Conservation (phyloP, 35 echinoderm and acorn worm genomes). For the Strongylocentrotus purpuratus region DNA sequence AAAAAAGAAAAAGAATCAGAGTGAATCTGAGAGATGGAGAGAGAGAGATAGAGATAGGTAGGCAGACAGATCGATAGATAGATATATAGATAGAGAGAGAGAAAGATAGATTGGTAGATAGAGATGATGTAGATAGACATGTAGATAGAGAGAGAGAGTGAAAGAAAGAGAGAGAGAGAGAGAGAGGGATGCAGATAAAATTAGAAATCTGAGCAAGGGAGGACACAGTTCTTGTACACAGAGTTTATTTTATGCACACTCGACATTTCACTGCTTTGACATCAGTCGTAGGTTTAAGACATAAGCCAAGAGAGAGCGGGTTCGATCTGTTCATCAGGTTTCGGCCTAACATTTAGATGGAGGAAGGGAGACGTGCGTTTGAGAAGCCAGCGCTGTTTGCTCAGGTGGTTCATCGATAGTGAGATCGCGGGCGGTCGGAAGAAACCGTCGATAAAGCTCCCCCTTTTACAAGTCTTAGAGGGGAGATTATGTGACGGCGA, state of each 20-base stretch:
- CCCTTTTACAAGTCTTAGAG: not conserved
- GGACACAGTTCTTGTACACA: not conserved
- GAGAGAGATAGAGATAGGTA: too few species aligned
- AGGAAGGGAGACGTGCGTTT: not conserved
- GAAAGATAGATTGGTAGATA: too few species aligned
- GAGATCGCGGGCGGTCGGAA: not conserved
- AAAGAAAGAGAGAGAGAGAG: not conserved
- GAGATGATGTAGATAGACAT: too few species aligned
- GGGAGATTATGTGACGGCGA: not conserved
- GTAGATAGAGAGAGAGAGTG: too few species aligned
- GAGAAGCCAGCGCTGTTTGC: not conserved
- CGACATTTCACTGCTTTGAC: not conserved
- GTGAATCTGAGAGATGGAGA: too few species aligned
- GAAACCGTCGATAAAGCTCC: not conserved
- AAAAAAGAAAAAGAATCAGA: too few species aligned
- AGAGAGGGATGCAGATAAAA: not conserved
- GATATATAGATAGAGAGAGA: too few species aligned
- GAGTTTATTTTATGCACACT: not conserved
- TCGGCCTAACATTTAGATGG: not conserved
- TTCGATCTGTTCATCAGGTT: slow-evolving; percentile 1
- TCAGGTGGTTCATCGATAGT: not conserved
- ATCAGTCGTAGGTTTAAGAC: not conserved
- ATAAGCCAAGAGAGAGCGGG: not conserved
- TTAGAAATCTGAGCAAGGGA: not conserved
- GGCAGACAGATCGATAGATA: too few species aligned